phyloP scores from a whole-genome alignment of 2,888 invertebrate species.

The Dioctria linearis region DNA sequence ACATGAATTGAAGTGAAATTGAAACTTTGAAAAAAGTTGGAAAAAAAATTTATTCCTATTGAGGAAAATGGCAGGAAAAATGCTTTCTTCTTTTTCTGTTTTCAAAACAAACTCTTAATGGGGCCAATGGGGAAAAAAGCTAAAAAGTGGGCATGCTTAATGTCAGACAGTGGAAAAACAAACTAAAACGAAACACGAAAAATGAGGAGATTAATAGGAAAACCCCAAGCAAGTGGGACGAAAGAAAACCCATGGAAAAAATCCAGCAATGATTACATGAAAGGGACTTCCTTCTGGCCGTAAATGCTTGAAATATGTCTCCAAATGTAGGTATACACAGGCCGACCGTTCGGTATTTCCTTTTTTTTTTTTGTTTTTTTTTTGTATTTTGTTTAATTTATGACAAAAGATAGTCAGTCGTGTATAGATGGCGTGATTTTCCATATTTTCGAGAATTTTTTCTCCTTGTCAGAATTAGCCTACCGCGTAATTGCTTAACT shows the following conservation, averaged over 20 bases:
- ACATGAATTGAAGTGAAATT: constrained; percentile 49
- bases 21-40: constrained; percentile 31
- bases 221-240: constrained; percentile 1
- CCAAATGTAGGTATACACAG: constrained; percentile 14
- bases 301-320: constrained; percentile 56
- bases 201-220: constrained; percentile 46
- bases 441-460: constrained; percentile 55
- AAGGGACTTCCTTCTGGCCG: constrained; percentile 57
- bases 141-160: constrained; percentile 52
- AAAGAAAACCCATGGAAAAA: constrained; percentile 16
- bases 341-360: constrained; percentile 37
- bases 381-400: constrained; percentile 43
- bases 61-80: constrained; percentile 36
- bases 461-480: constrained; percentile 43
- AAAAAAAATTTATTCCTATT: constrained; percentile 45
- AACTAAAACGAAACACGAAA: constrained; percentile 39
- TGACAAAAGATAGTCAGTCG: constrained; percentile 46
- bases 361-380: constrained; percentile 22
- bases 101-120: constrained; percentile 17
- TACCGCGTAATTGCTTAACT: constrained; percentile 49
- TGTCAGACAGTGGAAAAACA: constrained; percentile 48
- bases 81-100: not conserved
- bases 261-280: constrained; percentile 55
- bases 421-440: constrained; percentile 56
- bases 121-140: constrained; percentile 51